A percentile compares a stretch with the other conserved stretches of the same genome.
phyloP scores from a whole-genome alignment of 2,888 invertebrate genomes.

The Limnephilus lunatus region DNA sequence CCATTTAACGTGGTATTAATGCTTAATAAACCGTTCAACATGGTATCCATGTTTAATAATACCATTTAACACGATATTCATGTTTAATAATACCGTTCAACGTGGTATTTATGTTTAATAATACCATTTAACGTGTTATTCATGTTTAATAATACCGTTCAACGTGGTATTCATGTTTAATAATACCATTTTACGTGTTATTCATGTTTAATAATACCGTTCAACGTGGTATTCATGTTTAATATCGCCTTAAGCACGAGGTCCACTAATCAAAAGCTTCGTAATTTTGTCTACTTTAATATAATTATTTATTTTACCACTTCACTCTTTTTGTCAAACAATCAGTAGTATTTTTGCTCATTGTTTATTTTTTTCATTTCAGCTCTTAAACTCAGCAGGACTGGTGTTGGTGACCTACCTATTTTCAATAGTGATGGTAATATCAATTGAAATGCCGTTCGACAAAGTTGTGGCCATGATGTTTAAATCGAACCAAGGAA shows the following conservation, averaged over 20 bases:
- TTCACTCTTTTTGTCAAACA: not conserved
- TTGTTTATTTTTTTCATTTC: constrained; percentile 14
- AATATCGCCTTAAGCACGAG: not conserved
- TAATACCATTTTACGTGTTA: too few relatives aligned
- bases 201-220: too few relatives aligned
- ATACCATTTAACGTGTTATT: too few relatives aligned
- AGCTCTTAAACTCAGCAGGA: constrained; percentile 16
- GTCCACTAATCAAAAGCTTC: not conserved
- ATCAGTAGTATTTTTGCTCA: not conserved
- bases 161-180: not conserved
- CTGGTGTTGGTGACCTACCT: constrained; percentile 25
- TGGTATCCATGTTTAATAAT: too few relatives aligned
- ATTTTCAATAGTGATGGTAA: constrained; percentile 4
- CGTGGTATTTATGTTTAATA: too few relatives aligned
- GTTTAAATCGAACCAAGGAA: constrained; percentile 2
- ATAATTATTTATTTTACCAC: not conserved
- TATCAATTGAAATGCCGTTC: constrained; percentile 38
- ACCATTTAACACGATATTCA: too few relatives aligned
- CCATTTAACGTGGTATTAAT: too few relatives aligned
- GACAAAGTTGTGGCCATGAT: not conserved
- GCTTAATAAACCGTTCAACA: too few relatives aligned
- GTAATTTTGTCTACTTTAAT: too few relatives aligned
- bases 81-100: too few relatives aligned
- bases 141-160: too few relatives aligned
- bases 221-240: not conserved